Base-by-base conservation (phyloP, 2,113 vertebrate species). In the Nematolebias whitei region DNA sequence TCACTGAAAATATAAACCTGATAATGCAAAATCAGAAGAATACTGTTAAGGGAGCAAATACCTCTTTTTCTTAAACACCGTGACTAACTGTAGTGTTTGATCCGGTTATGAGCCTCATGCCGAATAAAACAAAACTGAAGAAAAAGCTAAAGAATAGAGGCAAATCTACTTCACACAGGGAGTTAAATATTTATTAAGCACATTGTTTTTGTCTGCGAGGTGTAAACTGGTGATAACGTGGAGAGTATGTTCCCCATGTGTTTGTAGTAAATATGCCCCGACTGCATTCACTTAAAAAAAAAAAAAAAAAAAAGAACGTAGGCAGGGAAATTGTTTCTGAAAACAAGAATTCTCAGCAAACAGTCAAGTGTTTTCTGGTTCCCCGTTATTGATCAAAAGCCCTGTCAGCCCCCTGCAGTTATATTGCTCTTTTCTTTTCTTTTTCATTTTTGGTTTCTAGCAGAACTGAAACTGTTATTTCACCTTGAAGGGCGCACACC, bases 281-380 rank as follows among this genome's bases (percentile, higher is more conserved):
- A 12, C 68, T 68, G 55, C 20, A 44, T 63, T 45, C 29, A 1
- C 20, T 57, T 47, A 14, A 69, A 74, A 76, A 67, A 13, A 10
- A 35, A 35, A 10, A 35, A 35, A 35, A 8, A 10, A 35, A 2
- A 10, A 10, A 35, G 9, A 41, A 53, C 51, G 5, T 41, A 38
- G 29, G 20, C 41, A 71, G 58, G n/a, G 48, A 65, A 68, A 80
- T 68, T 71, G 61, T 75, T 58, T 80, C 45, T 64, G 50, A 77
- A 68, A 60, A 32, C 47, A 26, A 16, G 20, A 70, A 50, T 45
- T 70, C 38, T 50, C 20, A n/a, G 49, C 58, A 35, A 39, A 64
- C 41, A 61, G 44, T 69, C 35, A 45, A 68, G 63, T 53, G 43
- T 53, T 56, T 32, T 59, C 35, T 51, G 51, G 53, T 32, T 68